These are phyloP conservation scores for Pitta sordida DNA, from an alignment of 2,113 vertebrate genomes.

Conservation along the genomic window DNA sequence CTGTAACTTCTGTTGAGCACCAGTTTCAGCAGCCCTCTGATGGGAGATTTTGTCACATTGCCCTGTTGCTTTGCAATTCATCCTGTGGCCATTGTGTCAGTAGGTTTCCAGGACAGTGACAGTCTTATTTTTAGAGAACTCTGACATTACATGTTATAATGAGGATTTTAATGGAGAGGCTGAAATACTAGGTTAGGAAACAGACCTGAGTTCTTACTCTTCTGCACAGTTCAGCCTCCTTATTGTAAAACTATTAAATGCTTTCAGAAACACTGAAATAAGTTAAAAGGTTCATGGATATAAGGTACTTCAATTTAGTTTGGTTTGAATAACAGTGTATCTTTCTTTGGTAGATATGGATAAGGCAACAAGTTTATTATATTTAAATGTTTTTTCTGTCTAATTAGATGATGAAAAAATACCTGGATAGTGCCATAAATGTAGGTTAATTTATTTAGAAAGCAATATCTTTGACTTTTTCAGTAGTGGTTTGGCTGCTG, in stretches of 20 bases:
- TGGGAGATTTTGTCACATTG: neutral
- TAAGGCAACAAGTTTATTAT: neutral
- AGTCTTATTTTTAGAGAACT: neutral
- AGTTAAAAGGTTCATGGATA: neutral
- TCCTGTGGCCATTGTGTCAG: neutral
- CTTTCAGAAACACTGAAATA: neutral
- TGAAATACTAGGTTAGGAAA: neutral
- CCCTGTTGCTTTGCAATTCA: neutral
- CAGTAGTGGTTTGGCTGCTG: neutral
- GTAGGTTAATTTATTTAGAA: neutral
- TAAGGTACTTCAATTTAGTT: neutral
- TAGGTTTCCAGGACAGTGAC: neutral
- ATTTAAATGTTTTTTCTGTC: neutral
- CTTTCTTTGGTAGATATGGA: neutral
- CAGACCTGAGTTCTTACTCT: neutral
- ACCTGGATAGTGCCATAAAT: neutral
- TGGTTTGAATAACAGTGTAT: neutral
- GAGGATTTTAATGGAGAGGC: neutral
- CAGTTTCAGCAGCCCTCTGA: neutral
- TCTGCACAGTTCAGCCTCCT: neutral
- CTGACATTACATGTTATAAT: neutral
- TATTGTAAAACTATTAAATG: neutral
- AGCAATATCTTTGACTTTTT: neutral
- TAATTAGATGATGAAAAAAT: neutral
- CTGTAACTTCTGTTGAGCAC: fast-evolving